Conservation (phyloP, 2,113 vertebrate genomes). For the Craseonycteris thonglongyai region DNA sequence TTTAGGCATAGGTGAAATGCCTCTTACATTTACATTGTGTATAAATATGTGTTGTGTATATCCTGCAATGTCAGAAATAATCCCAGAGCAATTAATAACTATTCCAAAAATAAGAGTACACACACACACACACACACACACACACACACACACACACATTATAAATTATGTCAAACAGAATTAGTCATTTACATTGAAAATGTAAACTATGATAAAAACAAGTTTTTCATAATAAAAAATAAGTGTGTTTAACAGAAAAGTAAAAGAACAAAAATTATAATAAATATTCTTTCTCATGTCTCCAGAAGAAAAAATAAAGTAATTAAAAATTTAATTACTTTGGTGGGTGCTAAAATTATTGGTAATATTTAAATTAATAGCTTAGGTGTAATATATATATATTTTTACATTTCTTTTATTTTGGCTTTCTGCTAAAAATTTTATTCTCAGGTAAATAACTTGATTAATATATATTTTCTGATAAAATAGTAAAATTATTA, state of each 20-base stretch:
- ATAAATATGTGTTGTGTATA: rapidly evolving
- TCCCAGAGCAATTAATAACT: background rate
- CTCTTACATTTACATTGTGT: too few species aligned
- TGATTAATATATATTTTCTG: background rate
- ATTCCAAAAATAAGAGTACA: background rate
- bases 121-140: background rate
- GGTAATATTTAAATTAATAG: background rate
- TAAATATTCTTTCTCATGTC: background rate
- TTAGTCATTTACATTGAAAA: background rate
- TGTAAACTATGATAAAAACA: background rate
- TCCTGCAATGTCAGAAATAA: background rate
- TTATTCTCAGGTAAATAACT: background rate
- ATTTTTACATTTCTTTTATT: background rate
- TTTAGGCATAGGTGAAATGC: background rate
- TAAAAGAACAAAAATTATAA: background rate
- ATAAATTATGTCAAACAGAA: background rate
- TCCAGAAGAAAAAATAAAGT: background rate
- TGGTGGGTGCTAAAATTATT: background rate
- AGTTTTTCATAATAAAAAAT: background rate
- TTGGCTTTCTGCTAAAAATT: background rate
- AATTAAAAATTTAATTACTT: background rate
- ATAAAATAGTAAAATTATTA: background rate
- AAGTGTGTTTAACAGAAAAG: background rate
- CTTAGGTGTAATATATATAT: rapidly evolving
- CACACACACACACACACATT: background rate